These are phyloP conservation scores for Zelleria hepariella DNA, from an alignment of 2,888 invertebrate genomes.

Conservation along the genomic window DNA sequence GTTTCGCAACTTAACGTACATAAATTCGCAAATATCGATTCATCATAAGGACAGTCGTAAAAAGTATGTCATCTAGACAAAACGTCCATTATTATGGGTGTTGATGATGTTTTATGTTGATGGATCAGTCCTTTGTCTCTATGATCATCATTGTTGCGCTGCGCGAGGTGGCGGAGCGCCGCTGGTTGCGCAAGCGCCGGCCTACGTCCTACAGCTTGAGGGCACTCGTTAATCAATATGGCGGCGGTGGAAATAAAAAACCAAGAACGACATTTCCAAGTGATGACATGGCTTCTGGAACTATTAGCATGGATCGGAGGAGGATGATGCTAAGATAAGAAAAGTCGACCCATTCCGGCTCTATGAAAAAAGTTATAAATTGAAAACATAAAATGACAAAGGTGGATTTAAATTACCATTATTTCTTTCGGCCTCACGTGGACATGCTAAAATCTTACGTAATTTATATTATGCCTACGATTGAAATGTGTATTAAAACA, in stretches of 20 bases:
- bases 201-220: conserved; percentile 17
- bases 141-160: conserved; percentile 1
- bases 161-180: background rate
- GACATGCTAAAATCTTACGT: background rate
- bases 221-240: conserved; percentile 24
- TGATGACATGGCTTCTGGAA: conserved; percentile 1
- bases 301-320: background rate
- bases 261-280: background rate
- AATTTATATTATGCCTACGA: background rate
- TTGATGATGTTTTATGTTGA: background rate
- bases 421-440: background rate
- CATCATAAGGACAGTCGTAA: background rate
- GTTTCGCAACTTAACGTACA: background rate
- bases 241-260: conserved; percentile 16
- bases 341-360: too few relatives aligned
- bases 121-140: background rate
- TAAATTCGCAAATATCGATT: background rate
- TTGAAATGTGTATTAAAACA: background rate
- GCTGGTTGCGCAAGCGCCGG: conserved; percentile 19
- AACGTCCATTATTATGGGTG: background rate
- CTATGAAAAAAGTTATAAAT: too few relatives aligned
- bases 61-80: background rate
- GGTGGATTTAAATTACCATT: background rate
- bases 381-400: background rate
- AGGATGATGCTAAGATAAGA: too few relatives aligned